A percentile compares a stretch with the other conserved stretches of the same genome.
Conservation (phyloP, 2,797 vertebrate genomes). For the Microchirus variegatus region DNA sequence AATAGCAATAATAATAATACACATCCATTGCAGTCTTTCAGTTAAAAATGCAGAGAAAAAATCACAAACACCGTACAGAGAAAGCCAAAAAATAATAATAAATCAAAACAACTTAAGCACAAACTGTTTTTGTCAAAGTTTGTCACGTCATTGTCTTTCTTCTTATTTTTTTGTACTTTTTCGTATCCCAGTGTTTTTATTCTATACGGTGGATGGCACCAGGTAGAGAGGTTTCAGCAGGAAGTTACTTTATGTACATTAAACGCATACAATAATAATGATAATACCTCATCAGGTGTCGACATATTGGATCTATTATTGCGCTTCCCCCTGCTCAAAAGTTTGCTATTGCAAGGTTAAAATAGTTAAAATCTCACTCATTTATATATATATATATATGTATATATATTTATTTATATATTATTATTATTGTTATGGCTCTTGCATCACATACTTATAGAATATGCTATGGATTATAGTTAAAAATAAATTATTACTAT, state of each 20-base stretch:
- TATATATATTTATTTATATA: conserved; percentile 40
- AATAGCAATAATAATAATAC: too few species aligned
- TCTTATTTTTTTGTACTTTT: conserved; percentile 54
- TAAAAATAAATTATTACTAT: conserved; percentile 75
- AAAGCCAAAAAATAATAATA: conserved; percentile 57
- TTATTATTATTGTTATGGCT: conserved; percentile 66
- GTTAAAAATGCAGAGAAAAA: conserved; percentile 62
- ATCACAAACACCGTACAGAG: conserved; percentile 74
- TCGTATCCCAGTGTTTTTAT: conserved; percentile 47
- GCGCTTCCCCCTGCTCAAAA: conserved; percentile 67
- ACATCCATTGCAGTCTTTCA: conserved; percentile 62
- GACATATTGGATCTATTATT: conserved; percentile 63
- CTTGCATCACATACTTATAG: conserved; percentile 58
- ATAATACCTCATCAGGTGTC: conserved; percentile 22
- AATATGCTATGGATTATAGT: conserved; percentile 64
- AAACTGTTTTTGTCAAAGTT: conserved; percentile 45
- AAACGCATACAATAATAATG: conserved; percentile 48
- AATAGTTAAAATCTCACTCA: conserved; percentile 66
- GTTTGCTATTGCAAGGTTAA: conserved; percentile 73
- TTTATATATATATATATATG: conserved; percentile 46
- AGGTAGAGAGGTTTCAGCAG: conserved; percentile 60
- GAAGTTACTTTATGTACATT: conserved; percentile 56
- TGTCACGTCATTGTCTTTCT: conserved; percentile 49
- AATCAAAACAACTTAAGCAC: conserved; percentile 53
- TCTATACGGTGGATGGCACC: conserved; percentile 53